phyloP scores from a whole-genome alignment of 2,113 vertebrate species.

The Rhea americana region DNA sequence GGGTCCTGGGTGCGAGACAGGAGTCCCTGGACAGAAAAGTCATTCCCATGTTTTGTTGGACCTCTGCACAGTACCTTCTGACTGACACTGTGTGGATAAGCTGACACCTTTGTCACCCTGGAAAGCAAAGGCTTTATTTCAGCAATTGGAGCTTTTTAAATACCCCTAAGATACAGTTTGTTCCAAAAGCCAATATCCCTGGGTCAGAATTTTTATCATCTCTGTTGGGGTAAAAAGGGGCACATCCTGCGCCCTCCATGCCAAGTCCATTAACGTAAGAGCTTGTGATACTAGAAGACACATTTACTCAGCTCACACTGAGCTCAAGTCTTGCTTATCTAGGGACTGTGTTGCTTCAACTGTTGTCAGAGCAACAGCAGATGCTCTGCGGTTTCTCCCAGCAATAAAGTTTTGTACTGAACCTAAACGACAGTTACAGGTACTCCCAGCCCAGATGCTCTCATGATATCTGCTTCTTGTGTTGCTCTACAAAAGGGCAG shows the following conservation, averaged over 20 bases:
- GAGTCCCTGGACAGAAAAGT: background rate
- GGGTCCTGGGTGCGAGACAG: background rate
- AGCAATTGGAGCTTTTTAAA: background rate
- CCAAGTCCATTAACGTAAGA: background rate
- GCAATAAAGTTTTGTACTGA: slow-evolving; percentile 22
- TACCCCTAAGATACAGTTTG: background rate
- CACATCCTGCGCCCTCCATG: background rate
- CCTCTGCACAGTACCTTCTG: background rate
- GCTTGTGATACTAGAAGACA: background rate
- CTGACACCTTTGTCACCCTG: background rate
- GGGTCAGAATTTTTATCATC: background rate
- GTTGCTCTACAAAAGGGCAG: background rate
- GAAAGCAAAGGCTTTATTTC: background rate
- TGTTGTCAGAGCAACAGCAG: slow-evolving; percentile 56
- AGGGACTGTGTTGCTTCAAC: background rate
- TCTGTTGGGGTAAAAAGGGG: background rate
- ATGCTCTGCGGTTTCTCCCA: slow-evolving; percentile 2
- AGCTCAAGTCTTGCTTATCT: background rate
- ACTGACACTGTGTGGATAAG: background rate
- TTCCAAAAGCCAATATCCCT: background rate
- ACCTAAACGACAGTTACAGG: background rate
- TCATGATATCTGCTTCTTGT: background rate
- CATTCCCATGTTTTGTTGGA: background rate
- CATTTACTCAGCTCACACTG: background rate
- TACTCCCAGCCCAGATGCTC: background rate